Conservation (phyloP, 1,140 invertebrate genomes). For the Agrypnia vestita region DNA sequence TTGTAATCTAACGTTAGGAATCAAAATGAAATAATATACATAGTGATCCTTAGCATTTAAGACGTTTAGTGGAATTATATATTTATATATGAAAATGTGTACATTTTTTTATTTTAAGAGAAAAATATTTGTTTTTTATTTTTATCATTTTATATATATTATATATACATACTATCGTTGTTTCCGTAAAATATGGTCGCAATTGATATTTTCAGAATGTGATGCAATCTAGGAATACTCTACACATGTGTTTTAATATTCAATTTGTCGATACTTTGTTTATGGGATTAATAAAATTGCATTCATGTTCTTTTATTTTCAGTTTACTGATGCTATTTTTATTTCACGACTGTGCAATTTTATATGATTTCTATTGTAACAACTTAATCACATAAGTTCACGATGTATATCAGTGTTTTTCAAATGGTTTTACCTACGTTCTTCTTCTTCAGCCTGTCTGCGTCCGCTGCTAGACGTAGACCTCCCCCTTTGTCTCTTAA, state of each 20-base stretch:
- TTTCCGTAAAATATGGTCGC: neutral
- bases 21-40: slow-evolving; percentile 50
- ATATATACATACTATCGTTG: neutral
- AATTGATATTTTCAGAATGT: slow-evolving; percentile 8
- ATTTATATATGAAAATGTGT: slow-evolving; percentile 46
- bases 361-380: too few species aligned
- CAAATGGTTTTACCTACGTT: too few species aligned
- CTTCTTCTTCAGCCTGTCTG: too few species aligned
- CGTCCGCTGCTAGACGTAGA: too few species aligned
- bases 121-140: slow-evolving; percentile 32
- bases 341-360: too few species aligned
- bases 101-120: slow-evolving; percentile 44
- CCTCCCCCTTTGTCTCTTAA: too few species aligned
- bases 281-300: neutral
- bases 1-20: slow-evolving; percentile 35
- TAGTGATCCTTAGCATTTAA: slow-evolving; percentile 48
- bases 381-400: too few species aligned
- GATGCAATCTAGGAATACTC: slow-evolving; percentile 6
- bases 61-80: slow-evolving; percentile 50
- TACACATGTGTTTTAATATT: neutral
- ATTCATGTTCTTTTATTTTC: too few species aligned
- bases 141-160: neutral
- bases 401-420: too few species aligned
- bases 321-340: too few species aligned
- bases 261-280: slow-evolving; percentile 5